Evolutionary conservation across 2,797 vertebrate species (phyloP), one percentile per base, ranked within the genome.

Genomic region (Acanthiza pusilla): DNA sequence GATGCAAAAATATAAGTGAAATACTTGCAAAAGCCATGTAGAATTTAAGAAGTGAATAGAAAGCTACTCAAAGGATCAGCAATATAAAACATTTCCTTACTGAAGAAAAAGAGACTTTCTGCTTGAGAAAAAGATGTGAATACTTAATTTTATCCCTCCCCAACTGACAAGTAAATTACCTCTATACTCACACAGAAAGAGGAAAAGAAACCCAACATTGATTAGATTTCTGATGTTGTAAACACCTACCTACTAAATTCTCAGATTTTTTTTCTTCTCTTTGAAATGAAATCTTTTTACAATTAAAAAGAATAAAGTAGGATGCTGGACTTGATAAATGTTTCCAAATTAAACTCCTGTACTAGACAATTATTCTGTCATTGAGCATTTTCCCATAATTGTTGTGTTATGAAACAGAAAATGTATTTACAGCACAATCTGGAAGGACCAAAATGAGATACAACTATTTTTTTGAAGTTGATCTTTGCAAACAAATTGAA

Each of bases 361-460:
- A 87, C 16, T 93, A 78, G 81, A 94, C 43, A 4, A 48, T 85
- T 84, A 48, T 62, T 92, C 43, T 84, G 50, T 75, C 83, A 87
- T 17, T 91, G 78, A 97, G 32, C 29, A 3, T 57, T 96, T 81
- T 93, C 66, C 78, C 51, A 62, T 61, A 94, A 93, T 76, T 48
- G 61, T 87, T 87, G 27, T 73, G 76, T 91, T 91, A 87, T 76
- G 94, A 97, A 97, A 94, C 76, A 92, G 78, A 66, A 96, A 91
- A 50, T 30, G 36, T 93, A 94, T 95, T 97, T 97, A 90, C 84
- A 95, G 72, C 32, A 66, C 16, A 20, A 83, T 93, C 83, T 76
- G 93, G 73, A 95, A 85, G 38, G 71, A 96, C 29, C 22, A 88
- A 97, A 97, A 88, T 65, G 84, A 96, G 82, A 86, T 75, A 45